phyloP scores from a whole-genome alignment of 2,888 invertebrate genomes.

The Sinodicranocentrus sp. region DNA sequence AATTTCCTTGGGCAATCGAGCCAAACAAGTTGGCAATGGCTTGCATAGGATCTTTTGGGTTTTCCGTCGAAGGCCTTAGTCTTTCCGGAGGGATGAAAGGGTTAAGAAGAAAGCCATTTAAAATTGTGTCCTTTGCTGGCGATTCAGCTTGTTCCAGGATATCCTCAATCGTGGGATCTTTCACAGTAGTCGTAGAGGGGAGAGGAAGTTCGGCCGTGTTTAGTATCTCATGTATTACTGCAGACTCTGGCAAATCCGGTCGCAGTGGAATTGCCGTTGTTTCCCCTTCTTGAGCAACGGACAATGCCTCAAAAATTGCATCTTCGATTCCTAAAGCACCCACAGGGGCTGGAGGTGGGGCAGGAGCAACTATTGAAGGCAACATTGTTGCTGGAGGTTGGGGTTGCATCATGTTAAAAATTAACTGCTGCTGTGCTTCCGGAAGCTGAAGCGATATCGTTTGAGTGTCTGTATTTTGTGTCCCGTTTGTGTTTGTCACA shows the following conservation, averaged over 20 bases:
- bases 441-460: too few species aligned
- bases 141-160: too few species aligned
- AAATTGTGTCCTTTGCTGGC: background rate
- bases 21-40: slow-evolving; percentile 32
- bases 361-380: background rate
- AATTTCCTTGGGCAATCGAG: slow-evolving; percentile 34
- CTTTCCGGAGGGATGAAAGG: background rate
- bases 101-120: slow-evolving; percentile 2
- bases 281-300: slow-evolving; percentile 28
- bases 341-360: background rate
- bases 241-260: too few species aligned
- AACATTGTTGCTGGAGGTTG: background rate
- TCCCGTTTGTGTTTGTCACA: background rate
- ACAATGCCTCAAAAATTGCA: slow-evolving; percentile 55
- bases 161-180: background rate
- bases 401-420: too few species aligned
- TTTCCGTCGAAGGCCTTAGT: background rate
- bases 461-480: background rate
- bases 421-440: too few species aligned
- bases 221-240: too few species aligned
- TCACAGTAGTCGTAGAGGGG: background rate
- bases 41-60: background rate
- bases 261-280: background rate
- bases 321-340: slow-evolving; percentile 38
- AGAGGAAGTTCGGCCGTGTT: background rate